Base-by-base conservation (phyloP, 2,797 vertebrate species). In the Aulostomus chinensis region DNA sequence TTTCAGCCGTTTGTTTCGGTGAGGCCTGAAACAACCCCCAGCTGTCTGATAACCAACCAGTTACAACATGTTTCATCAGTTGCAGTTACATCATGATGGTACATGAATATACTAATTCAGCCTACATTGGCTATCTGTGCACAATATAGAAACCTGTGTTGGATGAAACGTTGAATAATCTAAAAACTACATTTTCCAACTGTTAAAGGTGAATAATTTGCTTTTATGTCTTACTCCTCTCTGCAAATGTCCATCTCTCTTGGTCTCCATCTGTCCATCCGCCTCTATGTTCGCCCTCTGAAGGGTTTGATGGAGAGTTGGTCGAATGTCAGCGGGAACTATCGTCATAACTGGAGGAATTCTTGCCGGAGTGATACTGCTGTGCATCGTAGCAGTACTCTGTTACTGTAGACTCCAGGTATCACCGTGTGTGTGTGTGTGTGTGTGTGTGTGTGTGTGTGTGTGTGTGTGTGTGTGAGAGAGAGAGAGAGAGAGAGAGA, bases 391-490 rank as follows among this genome's bases (percentile, higher is more conserved):
- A 25, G 95, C 95, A 0, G 94, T 98, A 72, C 94, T 99, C 75
- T 99, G 97, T 91, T 99, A 98, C 92, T 99, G 97, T 90, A 89
- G 96, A 86, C 93, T 98, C 80, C 97, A 99, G 94, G 97, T 98
- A 84, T 10, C 50, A 12, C 8, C 10, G 4, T 7, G 1, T 8
- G n/a, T 9, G n/a, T n/a, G 11, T 34, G 30, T 4, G 10, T 38
- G 32, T 20, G 9, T 55, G 17, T 15, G 4, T 7, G 1, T 8
- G n/a, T 9, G n/a, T 8, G 9, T 22, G 18, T 1, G 18, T 21
- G 5, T 13, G 17, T 49, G 8, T 52, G 15, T 15, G 5, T 14
- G 2, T 8, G 12, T 5, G n/a, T 7, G 16, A n/a, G n/a, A n/a
- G n/a, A n/a, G n/a, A n/a, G n/a, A n/a, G n/a, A n/a, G n/a, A n/a